phyloP scores from a whole-genome alignment of 2,888 invertebrate genomes.

The Ormyrus labotus region DNA sequence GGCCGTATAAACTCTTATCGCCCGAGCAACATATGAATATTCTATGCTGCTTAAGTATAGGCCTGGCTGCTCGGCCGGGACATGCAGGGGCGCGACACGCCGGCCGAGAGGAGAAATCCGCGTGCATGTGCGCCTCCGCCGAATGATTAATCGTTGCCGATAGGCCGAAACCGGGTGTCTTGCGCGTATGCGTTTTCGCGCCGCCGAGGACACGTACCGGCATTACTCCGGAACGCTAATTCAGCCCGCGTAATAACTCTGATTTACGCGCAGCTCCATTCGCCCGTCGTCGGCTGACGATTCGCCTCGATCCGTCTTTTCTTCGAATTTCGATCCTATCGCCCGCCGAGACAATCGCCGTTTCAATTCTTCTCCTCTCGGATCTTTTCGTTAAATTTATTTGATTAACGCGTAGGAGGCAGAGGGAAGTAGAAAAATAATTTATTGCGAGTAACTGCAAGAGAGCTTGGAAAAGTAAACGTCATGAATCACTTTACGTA shows the following conservation, averaged over 20 bases:
- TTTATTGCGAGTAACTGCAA: slow-evolving; percentile 8
- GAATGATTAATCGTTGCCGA: slow-evolving; percentile 72
- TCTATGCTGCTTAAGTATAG: slow-evolving; percentile 56
- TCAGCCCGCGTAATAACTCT: slow-evolving; percentile 71
- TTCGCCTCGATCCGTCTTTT: slow-evolving; percentile 42
- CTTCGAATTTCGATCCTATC: background rate
- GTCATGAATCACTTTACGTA: slow-evolving; percentile 22
- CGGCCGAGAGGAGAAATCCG: slow-evolving; percentile 19
- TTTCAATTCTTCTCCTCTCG: no score
- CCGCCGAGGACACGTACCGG: slow-evolving; percentile 70
- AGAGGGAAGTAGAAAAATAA: slow-evolving; percentile 16
- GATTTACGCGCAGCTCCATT: slow-evolving; percentile 67
- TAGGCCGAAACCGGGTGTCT: slow-evolving; percentile 55
- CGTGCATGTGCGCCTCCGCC: slow-evolving; percentile 60
- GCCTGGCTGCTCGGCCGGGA: slow-evolving; percentile 45
- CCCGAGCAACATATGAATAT: slow-evolving; percentile 55
- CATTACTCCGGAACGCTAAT: slow-evolving; percentile 72
- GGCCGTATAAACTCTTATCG: slow-evolving; percentile 54
- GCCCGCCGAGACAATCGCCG: background rate
- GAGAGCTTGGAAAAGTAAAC: slow-evolving; percentile 6
- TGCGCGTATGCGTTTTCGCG: slow-evolving; percentile 51
- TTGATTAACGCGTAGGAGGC: slow-evolving; percentile 7
- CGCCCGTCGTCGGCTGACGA: slow-evolving; percentile 58
- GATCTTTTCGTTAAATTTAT: slow-evolving; percentile 12
- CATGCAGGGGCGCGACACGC: slow-evolving; percentile 31